A percentile compares a stretch with the other conserved stretches of the same genome.
These are phyloP conservation scores for Catajapyx aquilonaris DNA, from an alignment of 1,140 invertebrate species.

Conservation along the genomic window DNA sequence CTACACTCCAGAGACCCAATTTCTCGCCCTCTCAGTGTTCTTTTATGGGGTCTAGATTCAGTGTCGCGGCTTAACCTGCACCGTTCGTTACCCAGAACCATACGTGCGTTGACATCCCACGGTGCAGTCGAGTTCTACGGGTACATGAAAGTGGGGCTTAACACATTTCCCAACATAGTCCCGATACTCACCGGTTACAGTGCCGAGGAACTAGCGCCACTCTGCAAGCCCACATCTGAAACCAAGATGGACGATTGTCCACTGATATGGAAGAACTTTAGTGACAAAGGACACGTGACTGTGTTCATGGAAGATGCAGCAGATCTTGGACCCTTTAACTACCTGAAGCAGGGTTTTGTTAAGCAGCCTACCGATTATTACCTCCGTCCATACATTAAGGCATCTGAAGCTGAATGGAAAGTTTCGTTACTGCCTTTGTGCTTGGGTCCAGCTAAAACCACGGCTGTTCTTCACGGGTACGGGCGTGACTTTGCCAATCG, in stretches of 20 bases:
- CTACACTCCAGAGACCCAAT: too few relatives aligned
- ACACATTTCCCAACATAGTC: conserved; percentile 7
- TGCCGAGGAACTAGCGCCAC: neutral
- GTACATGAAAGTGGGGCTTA: conserved; percentile 39
- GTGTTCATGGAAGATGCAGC: conserved; percentile 6
- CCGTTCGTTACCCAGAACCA: conserved; percentile 53
- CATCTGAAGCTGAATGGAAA: too few relatives aligned
- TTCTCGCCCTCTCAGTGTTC: conserved; percentile 43
- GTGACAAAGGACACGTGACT: conserved; percentile 6
- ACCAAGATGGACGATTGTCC: conserved; percentile 1
- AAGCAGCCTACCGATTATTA: conserved; percentile 11
- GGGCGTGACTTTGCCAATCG: conserved; percentile 7
- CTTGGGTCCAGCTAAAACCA: neutral
- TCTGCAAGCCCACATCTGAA: conserved; percentile 4
- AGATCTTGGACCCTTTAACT: conserved; percentile 6
- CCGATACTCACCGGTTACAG: conserved; percentile 2
- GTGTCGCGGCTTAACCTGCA: conserved; percentile 67
- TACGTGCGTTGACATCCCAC: conserved; percentile 26
- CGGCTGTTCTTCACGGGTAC: conserved; percentile 2
- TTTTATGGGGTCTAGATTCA: conserved; percentile 68
- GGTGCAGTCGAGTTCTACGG: conserved; percentile 45
- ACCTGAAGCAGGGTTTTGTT: conserved; percentile 9
- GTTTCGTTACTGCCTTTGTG: conserved; percentile 3
- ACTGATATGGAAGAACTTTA: too few relatives aligned
- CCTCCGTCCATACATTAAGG: conserved; percentile 8